Evolutionary conservation across 2,113 vertebrate genomes (phyloP).

Genomic region (Neotoma lepida): DNA sequence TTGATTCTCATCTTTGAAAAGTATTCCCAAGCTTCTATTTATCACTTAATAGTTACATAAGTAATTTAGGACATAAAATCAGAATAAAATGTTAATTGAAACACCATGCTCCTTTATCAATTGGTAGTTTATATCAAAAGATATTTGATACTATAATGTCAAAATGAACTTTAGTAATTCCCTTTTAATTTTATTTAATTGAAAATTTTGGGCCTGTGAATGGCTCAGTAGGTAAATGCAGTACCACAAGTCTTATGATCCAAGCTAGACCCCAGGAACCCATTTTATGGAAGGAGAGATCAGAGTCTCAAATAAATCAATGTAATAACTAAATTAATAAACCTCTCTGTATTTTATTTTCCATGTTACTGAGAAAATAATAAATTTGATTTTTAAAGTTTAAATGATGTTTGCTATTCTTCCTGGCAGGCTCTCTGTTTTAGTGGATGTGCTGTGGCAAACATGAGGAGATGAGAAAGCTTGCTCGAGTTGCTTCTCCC

Average conservation of each 20-base stretch:
- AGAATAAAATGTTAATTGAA: conserved; percentile 27
- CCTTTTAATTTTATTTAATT: conserved; percentile 25
- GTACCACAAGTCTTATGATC: not conserved
- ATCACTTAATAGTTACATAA: not conserved
- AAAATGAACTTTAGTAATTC: conserved; percentile 34
- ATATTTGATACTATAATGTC: not conserved
- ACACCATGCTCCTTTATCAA: not conserved
- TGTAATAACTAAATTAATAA: not conserved
- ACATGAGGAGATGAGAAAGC: not conserved
- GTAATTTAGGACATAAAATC: not conserved
- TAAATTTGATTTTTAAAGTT: conserved; percentile 10
- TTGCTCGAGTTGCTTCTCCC: not conserved
- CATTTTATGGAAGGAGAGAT: not conserved
- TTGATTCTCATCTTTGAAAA: conserved; percentile 23
- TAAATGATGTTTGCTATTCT: not conserved
- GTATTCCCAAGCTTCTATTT: not conserved
- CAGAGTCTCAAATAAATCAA: not conserved
- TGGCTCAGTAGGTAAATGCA: not conserved
- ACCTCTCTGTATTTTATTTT: not conserved
- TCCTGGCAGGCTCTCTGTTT: not conserved
- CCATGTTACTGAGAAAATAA: not conserved
- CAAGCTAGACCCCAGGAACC: not conserved
- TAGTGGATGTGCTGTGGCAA: not conserved
- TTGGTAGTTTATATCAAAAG: not conserved
- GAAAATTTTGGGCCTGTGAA: not conserved